Evolutionary conservation across 1,140 invertebrate species (phyloP).

Genomic region (Paraescarpia echinospica): DNA sequence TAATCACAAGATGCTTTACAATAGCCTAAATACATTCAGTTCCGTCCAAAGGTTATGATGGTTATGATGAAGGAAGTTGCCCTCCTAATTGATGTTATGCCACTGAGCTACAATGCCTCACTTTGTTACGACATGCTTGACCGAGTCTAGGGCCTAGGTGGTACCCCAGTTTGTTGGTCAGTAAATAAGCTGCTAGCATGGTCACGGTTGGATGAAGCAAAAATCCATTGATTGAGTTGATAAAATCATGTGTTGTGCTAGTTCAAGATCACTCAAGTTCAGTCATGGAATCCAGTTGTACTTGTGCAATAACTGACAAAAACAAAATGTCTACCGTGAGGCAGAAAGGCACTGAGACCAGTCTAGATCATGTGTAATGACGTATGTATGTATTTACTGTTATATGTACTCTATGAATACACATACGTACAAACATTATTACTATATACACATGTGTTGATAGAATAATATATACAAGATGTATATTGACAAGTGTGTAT

Average conservation of each 20-base stretch:
- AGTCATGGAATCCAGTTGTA: too few species aligned
- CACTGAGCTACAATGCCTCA: background rate
- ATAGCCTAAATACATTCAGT: too few species aligned
- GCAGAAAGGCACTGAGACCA: background rate
- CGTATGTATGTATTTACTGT: background rate
- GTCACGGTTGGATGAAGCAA: background rate
- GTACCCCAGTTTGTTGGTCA: background rate
- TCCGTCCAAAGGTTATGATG: too few species aligned
- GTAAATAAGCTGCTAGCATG: background rate
- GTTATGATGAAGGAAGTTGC: too few species aligned
- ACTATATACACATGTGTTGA: too few species aligned
- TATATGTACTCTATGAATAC: background rate
- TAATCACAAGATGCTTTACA: too few species aligned
- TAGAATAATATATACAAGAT: too few species aligned
- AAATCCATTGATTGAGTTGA: background rate
- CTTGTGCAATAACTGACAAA: background rate
- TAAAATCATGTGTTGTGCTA: background rate
- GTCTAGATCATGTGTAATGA: background rate
- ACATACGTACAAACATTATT: too few species aligned
- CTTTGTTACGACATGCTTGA: background rate
- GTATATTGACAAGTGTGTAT: too few species aligned
- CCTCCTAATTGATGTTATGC: background rate
- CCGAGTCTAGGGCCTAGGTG: too few species aligned
- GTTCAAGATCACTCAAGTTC: too few species aligned
- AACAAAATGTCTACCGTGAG: background rate